Evolutionary conservation across 2,113 vertebrate species (phyloP).

Genomic region (Blennius ocellaris): DNA sequence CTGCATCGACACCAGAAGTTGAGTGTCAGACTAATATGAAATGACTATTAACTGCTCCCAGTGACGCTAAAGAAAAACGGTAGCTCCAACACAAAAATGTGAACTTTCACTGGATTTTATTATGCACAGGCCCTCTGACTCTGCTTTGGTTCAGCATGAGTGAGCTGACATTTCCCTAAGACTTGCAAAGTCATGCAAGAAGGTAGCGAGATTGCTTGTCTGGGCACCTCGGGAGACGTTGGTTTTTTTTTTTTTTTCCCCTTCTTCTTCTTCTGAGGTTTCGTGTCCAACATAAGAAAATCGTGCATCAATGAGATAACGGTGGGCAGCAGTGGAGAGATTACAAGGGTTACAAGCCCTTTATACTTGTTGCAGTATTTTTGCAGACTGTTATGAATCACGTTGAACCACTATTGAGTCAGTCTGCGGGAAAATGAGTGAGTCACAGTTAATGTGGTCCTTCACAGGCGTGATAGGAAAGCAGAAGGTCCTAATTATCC

Average conservation of each 20-base stretch:
- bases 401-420: slow-evolving; percentile 3
- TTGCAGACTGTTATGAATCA: neutral
- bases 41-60: too few species aligned
- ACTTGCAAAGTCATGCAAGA: slow-evolving; percentile 22
- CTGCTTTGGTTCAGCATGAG: slow-evolving; percentile 19
- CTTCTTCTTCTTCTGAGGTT: neutral
- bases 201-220: slow-evolving; percentile 7
- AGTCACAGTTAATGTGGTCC: slow-evolving; percentile 1
- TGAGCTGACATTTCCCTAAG: slow-evolving; percentile 50
- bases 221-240: slow-evolving; percentile 7
- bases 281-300: slow-evolving; percentile 6
- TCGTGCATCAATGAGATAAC: neutral
- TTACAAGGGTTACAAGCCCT: neutral
- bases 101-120: slow-evolving; percentile 10
- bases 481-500: neutral
- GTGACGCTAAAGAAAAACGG: neutral
- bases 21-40: too few species aligned
- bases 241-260: too few species aligned
- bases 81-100: neutral
- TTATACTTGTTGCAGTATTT: neutral
- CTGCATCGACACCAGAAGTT: neutral
- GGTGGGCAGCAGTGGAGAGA: neutral
- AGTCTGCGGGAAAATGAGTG: slow-evolving; percentile 7
- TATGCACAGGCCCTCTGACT: neutral
- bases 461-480: neutral